Evolutionary conservation across 1,140 invertebrate genomes (phyloP), one percentile per base, ranked within the genome.

Genomic region (Harpegnathos saltator): DNA sequence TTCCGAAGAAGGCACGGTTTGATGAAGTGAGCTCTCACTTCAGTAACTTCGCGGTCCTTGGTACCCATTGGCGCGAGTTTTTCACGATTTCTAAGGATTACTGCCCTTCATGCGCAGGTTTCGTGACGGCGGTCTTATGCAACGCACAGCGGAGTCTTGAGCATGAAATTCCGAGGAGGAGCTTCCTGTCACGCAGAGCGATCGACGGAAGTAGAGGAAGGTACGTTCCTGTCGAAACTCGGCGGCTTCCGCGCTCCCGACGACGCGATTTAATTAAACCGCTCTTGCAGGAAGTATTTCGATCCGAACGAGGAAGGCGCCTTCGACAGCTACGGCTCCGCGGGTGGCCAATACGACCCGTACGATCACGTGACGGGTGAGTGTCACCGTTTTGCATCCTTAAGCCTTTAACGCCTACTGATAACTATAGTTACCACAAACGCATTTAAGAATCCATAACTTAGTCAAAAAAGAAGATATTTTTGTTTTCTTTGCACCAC

Each of bases 121-220:
- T 92, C 84, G 83, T 91, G 88, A 91, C 90, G 89, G 89, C 90
- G 85, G 87, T 92, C 88, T 91, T 93, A 89, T 91, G 81, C 84
- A 87, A 89, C 87, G 65, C 90, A 80, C 86, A 91, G 81, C 82
- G 63, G 48, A 92, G 90, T 91, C 88, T 88, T 62, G 89, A 91
- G 89, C 86, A 91, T 72, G 91, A 90, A 81, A 85, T 90, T 85
- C 89, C 89, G 62, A 89, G 87, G 85, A 91, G 89, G 73, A 94
- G 91, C 69, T 89, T 89, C 71, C 89, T 92, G 80, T 89, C 91
- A 72, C 92, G 93, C 85, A 91, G 93, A 88, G 93, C 92, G 58
- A 93, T 94, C 87, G 93, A 94, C 84, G 93, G 93, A 75, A 93
- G 90, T 62, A 92, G 93, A 87, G 93, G 93, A 86, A 94, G 92